Evolutionary conservation across 2,888 invertebrate species (phyloP), one percentile per base, ranked within the genome.

Genomic region (Trilocha varians): DNA sequence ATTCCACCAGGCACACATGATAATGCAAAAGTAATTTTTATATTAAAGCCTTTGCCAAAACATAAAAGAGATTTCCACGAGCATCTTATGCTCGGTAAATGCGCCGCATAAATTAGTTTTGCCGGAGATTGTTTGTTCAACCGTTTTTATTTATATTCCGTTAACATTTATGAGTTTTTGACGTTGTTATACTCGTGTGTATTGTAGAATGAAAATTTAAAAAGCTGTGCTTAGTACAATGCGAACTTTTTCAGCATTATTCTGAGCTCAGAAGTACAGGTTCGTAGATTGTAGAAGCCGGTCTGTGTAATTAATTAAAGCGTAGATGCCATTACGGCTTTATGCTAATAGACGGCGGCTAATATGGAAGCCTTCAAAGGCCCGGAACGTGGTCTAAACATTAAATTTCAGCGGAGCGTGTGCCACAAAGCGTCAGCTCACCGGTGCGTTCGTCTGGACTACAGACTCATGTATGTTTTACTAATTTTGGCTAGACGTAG

Each of bases 271-370:
- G n/a, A n/a, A n/a, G n/a, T n/a, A n/a, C n/a, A n/a, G n/a, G n/a
- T n/a, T n/a, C n/a, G n/a, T n/a, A n/a, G n/a, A n/a, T n/a, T n/a
- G n/a, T n/a, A n/a, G n/a, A n/a, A n/a, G n/a, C n/a, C n/a, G n/a
- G n/a, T n/a, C n/a, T n/a, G n/a, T n/a, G 73, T 78, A 78, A 84
- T 83, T 80, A 83, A 83, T 83, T 83, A 79, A 76, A 77, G 78
- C 73, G 75, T 72, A 76, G 64, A 59, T 70, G 65, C 70, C 65
- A 74, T 78, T 83, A 82, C 80, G 83, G 69, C 80, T 78, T 78
- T 82, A 82, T 82, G 83, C 69, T 80, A 80, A 83, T 80, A 75
- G 67, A 61, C 58, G 59, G 62, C 60, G 68, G 69, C 69, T 78
- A 77, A 78, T 79, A 78, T 75, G 72, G 55, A 60, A 63, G 64